Conservation (phyloP, 2,113 vertebrate species). For the Alces alces region DNA sequence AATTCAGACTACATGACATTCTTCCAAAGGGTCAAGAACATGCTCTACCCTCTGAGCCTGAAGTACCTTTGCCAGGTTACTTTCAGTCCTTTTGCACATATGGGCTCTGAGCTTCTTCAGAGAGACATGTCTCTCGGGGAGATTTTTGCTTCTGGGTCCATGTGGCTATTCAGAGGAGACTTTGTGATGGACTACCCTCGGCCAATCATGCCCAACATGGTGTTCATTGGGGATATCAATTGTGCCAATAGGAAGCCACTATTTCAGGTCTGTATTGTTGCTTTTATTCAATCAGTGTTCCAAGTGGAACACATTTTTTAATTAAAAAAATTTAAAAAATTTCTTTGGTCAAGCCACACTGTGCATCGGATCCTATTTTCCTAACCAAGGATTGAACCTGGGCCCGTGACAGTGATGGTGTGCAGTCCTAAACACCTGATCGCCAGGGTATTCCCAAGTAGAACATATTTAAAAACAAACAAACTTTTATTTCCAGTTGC, state of each 20-base stretch:
- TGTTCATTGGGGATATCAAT: slow-evolving; percentile 75
- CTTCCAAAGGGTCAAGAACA: slow-evolving; percentile 82
- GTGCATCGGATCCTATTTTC: neutral
- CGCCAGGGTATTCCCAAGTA: neutral
- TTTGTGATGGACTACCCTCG: slow-evolving; percentile 86
- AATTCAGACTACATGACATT: slow-evolving; percentile 84
- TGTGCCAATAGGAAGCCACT: slow-evolving; percentile 45
- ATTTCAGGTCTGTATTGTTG: slow-evolving; percentile 32
- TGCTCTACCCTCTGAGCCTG: slow-evolving; percentile 60
- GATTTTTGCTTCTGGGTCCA: slow-evolving; percentile 77
- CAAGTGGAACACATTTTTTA: fast-evolving
- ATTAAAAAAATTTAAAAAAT: neutral
- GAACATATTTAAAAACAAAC: neutral
- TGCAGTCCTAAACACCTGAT: neutral
- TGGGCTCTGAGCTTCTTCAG: slow-evolving; percentile 78
- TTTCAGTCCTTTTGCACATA: slow-evolving; percentile 62
- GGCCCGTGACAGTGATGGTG: neutral
- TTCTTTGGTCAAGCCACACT: neutral
- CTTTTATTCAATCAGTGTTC: too few relatives aligned
- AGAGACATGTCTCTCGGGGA: slow-evolving; percentile 76
- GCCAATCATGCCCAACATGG: slow-evolving; percentile 86
- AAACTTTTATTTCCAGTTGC: neutral
- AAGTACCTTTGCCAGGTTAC: slow-evolving; percentile 38
- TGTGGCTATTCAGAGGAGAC: slow-evolving; percentile 87
- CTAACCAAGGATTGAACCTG: neutral